Evolutionary conservation across 2,888 invertebrate species (phyloP).

Genomic region (Pterostichus madidus): DNA sequence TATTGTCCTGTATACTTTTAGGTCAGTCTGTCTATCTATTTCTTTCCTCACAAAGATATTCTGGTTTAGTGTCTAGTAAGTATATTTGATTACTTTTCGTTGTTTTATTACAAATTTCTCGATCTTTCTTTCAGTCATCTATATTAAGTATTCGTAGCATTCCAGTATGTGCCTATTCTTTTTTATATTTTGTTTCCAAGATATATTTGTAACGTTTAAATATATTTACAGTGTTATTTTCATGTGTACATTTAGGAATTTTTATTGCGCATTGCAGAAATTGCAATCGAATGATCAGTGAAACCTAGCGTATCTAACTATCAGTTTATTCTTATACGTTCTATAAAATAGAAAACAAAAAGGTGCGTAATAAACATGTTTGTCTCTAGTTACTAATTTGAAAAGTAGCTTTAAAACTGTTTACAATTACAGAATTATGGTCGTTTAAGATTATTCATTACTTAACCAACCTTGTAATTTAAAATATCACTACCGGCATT

Average conservation of each 20-base stretch:
- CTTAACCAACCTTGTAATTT: background rate
- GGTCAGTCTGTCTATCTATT: too few relatives aligned
- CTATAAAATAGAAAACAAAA: conserved; percentile 6
- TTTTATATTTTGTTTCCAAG: too few relatives aligned
- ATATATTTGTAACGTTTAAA: too few relatives aligned
- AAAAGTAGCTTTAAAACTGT: background rate
- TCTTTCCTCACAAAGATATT: too few relatives aligned
- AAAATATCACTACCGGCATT: background rate
- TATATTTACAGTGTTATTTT: background rate
- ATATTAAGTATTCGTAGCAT: too few relatives aligned
- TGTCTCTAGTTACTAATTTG: background rate
- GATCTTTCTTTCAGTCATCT: too few relatives aligned
- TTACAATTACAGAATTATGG: background rate
- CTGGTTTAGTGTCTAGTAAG: too few relatives aligned
- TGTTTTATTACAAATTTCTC: too few relatives aligned
- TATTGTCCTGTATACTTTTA: too few relatives aligned
- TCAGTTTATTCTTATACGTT: background rate
- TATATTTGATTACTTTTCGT: too few relatives aligned
- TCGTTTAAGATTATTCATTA: conserved; percentile 15
- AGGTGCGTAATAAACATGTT: background rate
- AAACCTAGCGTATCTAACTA: background rate
- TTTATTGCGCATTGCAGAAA: background rate
- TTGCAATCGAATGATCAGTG: background rate
- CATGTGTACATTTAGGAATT: background rate
- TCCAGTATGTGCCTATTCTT: too few relatives aligned